Conservation (phyloP, 23 tunicate genomes). For the Oikopleura dioica region DNA sequence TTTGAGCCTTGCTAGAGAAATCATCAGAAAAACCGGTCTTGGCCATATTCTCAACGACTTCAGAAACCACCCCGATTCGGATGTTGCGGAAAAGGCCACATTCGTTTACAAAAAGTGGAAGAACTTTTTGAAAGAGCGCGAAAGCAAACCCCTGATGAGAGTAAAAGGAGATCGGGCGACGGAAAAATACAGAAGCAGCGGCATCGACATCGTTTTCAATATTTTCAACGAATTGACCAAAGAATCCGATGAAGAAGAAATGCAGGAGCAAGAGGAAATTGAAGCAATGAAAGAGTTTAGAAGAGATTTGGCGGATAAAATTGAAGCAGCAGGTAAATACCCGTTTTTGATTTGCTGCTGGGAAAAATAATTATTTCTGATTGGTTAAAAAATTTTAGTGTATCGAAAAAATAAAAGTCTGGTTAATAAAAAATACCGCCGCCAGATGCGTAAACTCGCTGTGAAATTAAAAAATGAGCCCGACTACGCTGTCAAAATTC, state of each 20-base stretch:
- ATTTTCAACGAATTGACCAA: neutral
- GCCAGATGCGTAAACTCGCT: neutral
- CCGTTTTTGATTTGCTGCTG: neutral
- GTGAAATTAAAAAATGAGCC: neutral
- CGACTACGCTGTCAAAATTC: neutral
- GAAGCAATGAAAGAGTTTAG: neutral
- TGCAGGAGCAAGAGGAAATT: neutral
- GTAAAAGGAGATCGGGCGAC: neutral
- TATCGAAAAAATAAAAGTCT: neutral
- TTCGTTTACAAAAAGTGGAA: neutral
- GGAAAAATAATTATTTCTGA: neutral
- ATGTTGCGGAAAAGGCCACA: neutral
- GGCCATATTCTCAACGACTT: neutral
- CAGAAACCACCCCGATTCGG: neutral
- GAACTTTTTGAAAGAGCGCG: neutral
- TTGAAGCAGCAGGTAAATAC: neutral
- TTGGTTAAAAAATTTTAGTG: neutral
- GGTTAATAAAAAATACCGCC: neutral
- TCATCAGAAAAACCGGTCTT: neutral
- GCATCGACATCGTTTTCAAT: neutral
- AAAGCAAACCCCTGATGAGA: neutral
- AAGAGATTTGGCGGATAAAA: neutral
- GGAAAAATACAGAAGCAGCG: neutral
- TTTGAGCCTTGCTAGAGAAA: too few species aligned
- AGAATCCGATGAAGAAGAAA: neutral